Percentiles rank a stretch among this genome's conserved stretches.
phyloP scores from a whole-genome alignment of 2,797 vertebrate genomes.

The Microcaecilia unicolor region DNA sequence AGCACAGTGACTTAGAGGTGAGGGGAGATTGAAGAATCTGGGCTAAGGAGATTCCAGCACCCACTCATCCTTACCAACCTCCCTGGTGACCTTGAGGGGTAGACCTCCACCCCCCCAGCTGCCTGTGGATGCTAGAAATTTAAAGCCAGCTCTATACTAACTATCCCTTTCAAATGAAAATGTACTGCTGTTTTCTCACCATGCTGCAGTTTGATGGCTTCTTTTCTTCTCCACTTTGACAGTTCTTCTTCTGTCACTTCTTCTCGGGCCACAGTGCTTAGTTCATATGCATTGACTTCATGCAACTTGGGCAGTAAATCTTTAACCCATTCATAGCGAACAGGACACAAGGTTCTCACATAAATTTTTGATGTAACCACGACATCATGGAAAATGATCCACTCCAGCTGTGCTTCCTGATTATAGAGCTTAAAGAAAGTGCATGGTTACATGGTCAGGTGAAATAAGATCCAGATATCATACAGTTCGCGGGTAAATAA shows the following conservation, averaged over 20 bases:
- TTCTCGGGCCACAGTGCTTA: slow-evolving; percentile 86
- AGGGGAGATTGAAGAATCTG: too few species aligned
- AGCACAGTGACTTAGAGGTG: too few species aligned
- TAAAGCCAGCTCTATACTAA: too few species aligned
- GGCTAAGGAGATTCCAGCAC: too few species aligned
- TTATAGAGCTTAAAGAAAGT: slow-evolving; percentile 68
- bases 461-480: too few species aligned
- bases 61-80: too few species aligned
- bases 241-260: slow-evolving; percentile 85
- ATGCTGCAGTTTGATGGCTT: slow-evolving; percentile 64
- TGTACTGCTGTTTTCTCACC: slow-evolving; percentile 68
- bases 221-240: slow-evolving; percentile 67
- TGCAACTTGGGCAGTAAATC: slow-evolving; percentile 88
- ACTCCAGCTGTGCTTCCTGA: slow-evolving; percentile 77
- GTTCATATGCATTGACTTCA: slow-evolving; percentile 80
- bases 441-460: too few species aligned
- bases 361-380: slow-evolving; percentile 87
- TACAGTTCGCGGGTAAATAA: background rate
- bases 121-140: too few species aligned
- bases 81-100: too few species aligned
- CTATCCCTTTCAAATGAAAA: too few species aligned
- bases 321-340: slow-evolving; percentile 90
- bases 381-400: slow-evolving; percentile 93
- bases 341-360: slow-evolving; percentile 82
- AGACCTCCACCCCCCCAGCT: too few species aligned